Base-by-base conservation (phyloP, 2,888 invertebrate genomes). In the Cantharis rufa region DNA sequence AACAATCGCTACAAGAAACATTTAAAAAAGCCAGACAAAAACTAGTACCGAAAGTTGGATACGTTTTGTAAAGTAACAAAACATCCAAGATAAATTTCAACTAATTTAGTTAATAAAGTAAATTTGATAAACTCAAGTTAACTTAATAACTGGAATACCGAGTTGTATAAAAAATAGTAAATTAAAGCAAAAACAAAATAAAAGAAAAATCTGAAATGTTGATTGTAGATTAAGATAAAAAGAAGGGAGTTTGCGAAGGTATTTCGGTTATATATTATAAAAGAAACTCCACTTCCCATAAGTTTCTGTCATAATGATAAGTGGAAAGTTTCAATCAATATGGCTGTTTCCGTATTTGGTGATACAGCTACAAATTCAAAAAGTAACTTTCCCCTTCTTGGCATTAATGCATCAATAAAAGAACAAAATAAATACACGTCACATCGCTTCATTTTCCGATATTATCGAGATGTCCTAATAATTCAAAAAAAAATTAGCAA, bases 241-340 rank as follows among this genome's bases (percentile, higher is more conserved):
- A 61, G n/a, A 15, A 28, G 61, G 32, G 69, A 72, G 61, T 72
- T 72, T 64, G 64, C 15, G 69, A 61, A 74, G 74, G 74, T 70
- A 61, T 18, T 61, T 18, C 61, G 63, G 70, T 74, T 74, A 62
- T 70, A 70, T 73, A 73, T 48, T 48, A 48, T 70, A 72, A 70
- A 69, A 70, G 73, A 70, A 70, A 73, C 70, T 27, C 73, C 28
- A 71, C 76, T 72, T 74, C 70, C 69, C 70, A 74, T 74, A 74
- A 74, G 70, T 74, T 74, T 74, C 74, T 74, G 74, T 74, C 76
- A 74, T 77, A 71, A 73, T 77, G 71, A 77, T 71, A 77, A 77
- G 77, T 74, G 72, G 71, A 63, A 77, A 77, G 71, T 78, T 78
- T 74, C 78, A 75, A 75, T 78, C 75, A 78, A 78, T 75, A 72